Conservation (phyloP, 2,797 vertebrate genomes). For the Erethizon dorsatum region DNA sequence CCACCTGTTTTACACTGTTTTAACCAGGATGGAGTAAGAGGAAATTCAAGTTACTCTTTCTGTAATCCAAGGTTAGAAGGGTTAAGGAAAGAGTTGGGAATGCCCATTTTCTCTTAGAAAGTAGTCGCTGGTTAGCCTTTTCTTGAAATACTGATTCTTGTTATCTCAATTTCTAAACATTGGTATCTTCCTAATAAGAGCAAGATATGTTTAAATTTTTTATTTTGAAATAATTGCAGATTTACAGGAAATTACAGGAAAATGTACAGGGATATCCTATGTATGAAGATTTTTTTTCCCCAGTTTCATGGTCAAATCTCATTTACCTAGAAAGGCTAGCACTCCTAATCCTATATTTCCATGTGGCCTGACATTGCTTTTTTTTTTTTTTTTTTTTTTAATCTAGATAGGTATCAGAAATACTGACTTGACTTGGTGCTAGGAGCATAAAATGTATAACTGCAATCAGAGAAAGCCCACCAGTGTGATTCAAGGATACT, state of each 20-base stretch:
- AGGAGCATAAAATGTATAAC: neutral
- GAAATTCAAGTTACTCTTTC: constrained; percentile 64
- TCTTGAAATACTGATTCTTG: constrained; percentile 46
- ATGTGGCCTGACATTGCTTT: neutral
- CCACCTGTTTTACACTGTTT: neutral
- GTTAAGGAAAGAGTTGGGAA: neutral
- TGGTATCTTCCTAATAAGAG: constrained; percentile 59
- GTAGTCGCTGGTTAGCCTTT: constrained; percentile 27
- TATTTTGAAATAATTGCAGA: constrained; percentile 44
- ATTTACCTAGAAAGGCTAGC: constrained; percentile 48
- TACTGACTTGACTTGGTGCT: constrained; percentile 4
- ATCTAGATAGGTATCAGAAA: neutral
- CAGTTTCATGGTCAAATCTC: constrained; percentile 11
- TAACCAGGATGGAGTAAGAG: constrained; percentile 4
- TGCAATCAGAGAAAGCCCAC: neutral
- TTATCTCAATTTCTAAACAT: constrained; percentile 39
- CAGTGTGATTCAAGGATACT: neutral
- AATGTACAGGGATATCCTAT: neutral
- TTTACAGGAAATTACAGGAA: constrained; percentile 56
- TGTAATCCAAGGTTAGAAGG: neutral
- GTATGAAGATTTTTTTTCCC: neutral
- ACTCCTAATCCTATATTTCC: constrained; percentile 30
- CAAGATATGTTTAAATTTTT: neutral
- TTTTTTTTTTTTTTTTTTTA: neutral
- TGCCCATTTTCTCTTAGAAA: constrained; percentile 3